Base-by-base conservation (phyloP, 2,888 invertebrate species). In the Apodemia hepburni region DNA sequence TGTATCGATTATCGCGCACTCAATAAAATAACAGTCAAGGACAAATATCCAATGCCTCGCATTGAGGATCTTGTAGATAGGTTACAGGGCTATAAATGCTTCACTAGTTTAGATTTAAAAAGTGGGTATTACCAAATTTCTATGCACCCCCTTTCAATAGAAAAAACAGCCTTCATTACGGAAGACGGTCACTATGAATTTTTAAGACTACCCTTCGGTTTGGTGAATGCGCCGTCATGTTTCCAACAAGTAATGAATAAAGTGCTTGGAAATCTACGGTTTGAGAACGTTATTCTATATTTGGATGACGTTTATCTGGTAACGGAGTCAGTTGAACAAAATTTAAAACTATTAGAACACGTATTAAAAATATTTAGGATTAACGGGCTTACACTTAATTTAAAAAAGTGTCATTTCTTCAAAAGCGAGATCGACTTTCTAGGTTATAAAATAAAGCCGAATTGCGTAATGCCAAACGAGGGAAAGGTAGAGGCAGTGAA, bases 151-250 rank as follows among this genome's bases (percentile, higher is more conserved):
- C 70, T 78, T 15, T 66, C 29, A 29, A 29, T 29, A 29, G 29
- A 70, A 2, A 78, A 77, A 54, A 83, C 81, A 0, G 80, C 79
- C 71, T 80, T 17, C 75, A 73, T 77, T 0, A 84, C 80, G 0
- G 76, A 75, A 0, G 76, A 78, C 49, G 81, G 80, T 0, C 75
- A 80, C 17, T 83, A 70, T 57, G 79, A 84, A 65, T 81, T 75
- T 65, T 66, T 76, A 27, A 61, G 68, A 18, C 58, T 71, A 0
- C 70, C 70, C 0, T 70, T 71, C 49, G 68, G 71, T 22, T 63
- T 71, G 18, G 64, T 17, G 0, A 70, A 70, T 61, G 68, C 61
- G 3, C 67, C 64, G 0, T 62, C 64, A 0, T 64, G 61, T 51
- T 67, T 67, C 49, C 63, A 65, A 64, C 51, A 62, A 51, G 45